phyloP scores from a whole-genome alignment of 1,140 invertebrate genomes.

The Zaprionus davidi region DNA sequence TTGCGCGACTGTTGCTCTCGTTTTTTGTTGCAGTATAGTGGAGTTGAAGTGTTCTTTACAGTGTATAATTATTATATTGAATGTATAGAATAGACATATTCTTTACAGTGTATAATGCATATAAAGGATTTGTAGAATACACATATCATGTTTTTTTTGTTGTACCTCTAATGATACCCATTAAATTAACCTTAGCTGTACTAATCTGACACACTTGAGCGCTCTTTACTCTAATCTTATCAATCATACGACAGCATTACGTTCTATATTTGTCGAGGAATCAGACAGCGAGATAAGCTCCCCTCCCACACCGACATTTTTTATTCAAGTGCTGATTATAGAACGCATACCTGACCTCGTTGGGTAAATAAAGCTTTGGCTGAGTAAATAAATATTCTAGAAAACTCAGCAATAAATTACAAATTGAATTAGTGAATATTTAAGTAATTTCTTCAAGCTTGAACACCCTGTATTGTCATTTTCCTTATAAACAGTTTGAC shows the following conservation, averaged over 20 bases:
- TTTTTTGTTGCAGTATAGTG: background rate
- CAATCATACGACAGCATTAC: slow-evolving; percentile 1
- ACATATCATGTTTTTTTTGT: background rate
- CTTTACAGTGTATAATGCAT: background rate
- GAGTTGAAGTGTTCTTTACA: too few species aligned
- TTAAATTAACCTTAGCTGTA: slow-evolving; percentile 7
- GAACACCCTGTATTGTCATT: too few species aligned
- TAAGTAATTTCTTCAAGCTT: too few species aligned
- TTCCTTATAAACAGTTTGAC: background rate
- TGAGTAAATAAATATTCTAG: background rate
- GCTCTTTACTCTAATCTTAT: background rate
- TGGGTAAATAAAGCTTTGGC: background rate
- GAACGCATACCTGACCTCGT: background rate
- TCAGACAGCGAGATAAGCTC: background rate
- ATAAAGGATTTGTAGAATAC: background rate
- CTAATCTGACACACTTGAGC: background rate
- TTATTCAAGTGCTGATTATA: slow-evolving; percentile 5
- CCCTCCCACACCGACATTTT: background rate
- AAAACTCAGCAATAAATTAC: background rate
- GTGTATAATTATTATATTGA: background rate
- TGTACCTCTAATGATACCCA: background rate
- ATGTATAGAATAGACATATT: background rate
- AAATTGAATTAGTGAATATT: too few species aligned
- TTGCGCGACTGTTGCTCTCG: too few species aligned
- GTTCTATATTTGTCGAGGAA: slow-evolving; percentile 7